Evolutionary conservation across 2,888 invertebrate genomes (phyloP).

Genomic region (Automeris io): DNA sequence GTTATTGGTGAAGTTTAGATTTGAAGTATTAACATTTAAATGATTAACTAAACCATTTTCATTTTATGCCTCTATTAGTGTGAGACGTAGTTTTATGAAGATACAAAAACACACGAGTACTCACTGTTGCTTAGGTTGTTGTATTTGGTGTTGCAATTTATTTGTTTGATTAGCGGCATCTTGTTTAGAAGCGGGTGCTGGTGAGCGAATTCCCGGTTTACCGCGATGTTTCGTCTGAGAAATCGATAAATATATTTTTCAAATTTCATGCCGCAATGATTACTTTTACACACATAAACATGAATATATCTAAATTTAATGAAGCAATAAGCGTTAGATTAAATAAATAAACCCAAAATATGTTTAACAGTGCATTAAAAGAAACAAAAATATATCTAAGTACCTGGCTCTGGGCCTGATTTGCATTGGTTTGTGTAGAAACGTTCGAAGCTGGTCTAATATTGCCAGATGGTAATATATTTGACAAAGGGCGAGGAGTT

Average conservation of each 20-base stretch:
- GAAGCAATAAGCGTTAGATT: too few species aligned
- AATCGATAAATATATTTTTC: not conserved
- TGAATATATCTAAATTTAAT: too few species aligned
- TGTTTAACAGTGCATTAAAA: too few species aligned
- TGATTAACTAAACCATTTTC: too few species aligned
- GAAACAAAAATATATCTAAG: not conserved
- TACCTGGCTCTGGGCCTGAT: conserved; percentile 74
- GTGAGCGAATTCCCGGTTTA: conserved; percentile 79
- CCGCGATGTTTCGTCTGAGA: conserved; percentile 81
- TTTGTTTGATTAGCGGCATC: conserved; percentile 86
- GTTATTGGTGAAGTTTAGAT: too few species aligned
- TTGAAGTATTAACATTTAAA: too few species aligned
- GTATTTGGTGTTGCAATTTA: conserved; percentile 71
- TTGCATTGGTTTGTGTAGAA: conserved; percentile 85
- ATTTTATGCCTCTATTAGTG: too few species aligned
- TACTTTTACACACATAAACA: too few species aligned
- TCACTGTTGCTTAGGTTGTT: conserved; percentile 64
- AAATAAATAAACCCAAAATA: too few species aligned
- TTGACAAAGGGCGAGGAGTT: conserved; percentile 66
- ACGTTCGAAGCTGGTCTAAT: conserved; percentile 89
- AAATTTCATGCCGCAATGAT: not conserved
- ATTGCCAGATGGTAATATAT: conserved; percentile 78
- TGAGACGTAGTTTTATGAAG: too few species aligned
- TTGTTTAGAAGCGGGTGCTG: conserved; percentile 82
- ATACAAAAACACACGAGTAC: conserved; percentile 17